These are phyloP conservation scores for Margarornis squamiger DNA, from an alignment of 2,797 vertebrate genomes.

Conservation along the genomic window DNA sequence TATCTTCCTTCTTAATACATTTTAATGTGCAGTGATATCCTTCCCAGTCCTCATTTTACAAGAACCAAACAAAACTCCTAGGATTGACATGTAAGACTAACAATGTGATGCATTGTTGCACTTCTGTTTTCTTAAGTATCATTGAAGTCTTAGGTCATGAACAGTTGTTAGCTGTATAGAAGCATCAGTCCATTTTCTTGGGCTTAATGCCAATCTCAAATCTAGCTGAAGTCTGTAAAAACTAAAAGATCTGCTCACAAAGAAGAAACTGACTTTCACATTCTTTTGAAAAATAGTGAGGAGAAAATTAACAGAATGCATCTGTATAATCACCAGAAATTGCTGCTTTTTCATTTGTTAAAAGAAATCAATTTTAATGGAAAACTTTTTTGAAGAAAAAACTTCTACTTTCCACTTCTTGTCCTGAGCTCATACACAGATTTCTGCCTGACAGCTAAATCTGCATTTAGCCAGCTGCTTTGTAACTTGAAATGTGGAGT, in stretches of 20 bases:
- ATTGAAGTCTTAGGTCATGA: not conserved
- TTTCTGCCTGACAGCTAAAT: not conserved
- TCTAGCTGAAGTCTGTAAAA: not conserved
- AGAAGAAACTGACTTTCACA: not conserved
- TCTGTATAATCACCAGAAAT: not conserved
- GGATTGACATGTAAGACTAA: not conserved
- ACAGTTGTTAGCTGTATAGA: not conserved
- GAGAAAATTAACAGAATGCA: not conserved
- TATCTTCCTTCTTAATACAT: not conserved
- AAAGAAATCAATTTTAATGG: not conserved
- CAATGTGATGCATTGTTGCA: not conserved
- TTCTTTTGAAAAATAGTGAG: not conserved
- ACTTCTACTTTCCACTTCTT: not conserved
- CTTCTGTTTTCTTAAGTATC: not conserved
- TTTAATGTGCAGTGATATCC: not conserved
- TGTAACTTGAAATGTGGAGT: not conserved
- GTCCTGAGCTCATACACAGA: not conserved
- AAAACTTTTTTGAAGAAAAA: not conserved
- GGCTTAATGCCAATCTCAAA: not conserved
- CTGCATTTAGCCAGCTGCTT: not conserved
- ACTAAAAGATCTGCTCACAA: not conserved
- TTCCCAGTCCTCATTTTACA: not conserved
- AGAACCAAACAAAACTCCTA: not conserved
- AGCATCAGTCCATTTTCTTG: not conserved
- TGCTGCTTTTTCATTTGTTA: not conserved